Conservation (phyloP, 2,113 vertebrate genomes). For the Aspiorhynchus laticeps region DNA sequence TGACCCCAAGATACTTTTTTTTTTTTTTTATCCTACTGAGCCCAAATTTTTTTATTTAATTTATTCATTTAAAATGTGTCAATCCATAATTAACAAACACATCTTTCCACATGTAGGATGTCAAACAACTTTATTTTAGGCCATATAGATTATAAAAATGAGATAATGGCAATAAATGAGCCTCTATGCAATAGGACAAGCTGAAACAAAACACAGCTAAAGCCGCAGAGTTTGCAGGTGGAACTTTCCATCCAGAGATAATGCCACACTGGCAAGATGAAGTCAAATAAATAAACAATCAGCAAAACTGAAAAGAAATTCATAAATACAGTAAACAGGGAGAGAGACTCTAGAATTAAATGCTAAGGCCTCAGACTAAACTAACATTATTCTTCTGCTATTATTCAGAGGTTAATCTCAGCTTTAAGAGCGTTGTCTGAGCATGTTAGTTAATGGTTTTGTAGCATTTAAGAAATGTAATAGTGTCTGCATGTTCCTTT, state of each 20-base stretch:
- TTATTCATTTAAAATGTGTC: too few species aligned
- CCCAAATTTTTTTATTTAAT: neutral
- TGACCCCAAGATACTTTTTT: neutral
- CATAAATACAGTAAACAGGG: slow-evolving; percentile 61
- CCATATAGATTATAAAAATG: neutral
- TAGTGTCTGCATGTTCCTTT: neutral
- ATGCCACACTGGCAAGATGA: neutral
- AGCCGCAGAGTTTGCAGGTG: slow-evolving; percentile 24
- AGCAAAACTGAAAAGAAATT: slow-evolving; percentile 38
- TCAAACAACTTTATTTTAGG: slow-evolving; percentile 10
- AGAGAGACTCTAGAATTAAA: slow-evolving; percentile 55
- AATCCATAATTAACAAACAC: neutral
- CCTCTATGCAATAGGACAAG: slow-evolving; percentile 12
- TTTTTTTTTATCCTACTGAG: fast-evolving
- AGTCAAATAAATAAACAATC: slow-evolving; percentile 76
- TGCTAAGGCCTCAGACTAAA: slow-evolving; percentile 16
- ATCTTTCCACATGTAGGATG: neutral
- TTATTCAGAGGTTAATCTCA: slow-evolving; percentile 65
- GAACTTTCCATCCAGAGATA: slow-evolving; percentile 36
- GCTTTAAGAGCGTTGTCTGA: slow-evolving; percentile 73
- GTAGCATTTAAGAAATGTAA: neutral
- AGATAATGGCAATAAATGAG: neutral
- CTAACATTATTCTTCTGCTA: slow-evolving; percentile 61
- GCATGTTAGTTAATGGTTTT: slow-evolving; percentile 43
- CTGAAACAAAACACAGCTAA: slow-evolving; percentile 44